A percentile compares a stretch with the other conserved stretches of the same genome.
These are phyloP conservation scores for Circaetus gallicus DNA, from an alignment of 2,113 vertebrate species.

Conservation along the genomic window DNA sequence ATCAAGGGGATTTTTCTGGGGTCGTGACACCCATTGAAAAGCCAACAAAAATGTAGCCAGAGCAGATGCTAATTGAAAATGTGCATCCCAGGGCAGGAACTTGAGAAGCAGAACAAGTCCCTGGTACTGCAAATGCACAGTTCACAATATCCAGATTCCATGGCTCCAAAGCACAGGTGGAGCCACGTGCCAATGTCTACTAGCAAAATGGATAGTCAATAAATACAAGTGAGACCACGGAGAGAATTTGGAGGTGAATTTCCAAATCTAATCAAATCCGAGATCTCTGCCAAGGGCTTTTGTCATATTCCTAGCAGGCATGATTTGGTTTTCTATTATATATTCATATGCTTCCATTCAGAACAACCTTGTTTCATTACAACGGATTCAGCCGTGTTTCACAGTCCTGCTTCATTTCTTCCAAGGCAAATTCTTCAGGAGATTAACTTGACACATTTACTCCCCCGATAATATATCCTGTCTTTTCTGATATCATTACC, in stretches of 20 bases:
- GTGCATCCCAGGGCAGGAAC: background rate
- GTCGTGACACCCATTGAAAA: background rate
- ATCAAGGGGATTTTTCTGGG: background rate
- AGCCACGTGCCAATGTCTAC: rapidly evolving
- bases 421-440: conserved; percentile 56
- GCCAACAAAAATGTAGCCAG: background rate
- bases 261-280: background rate
- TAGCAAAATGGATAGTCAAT: background rate
- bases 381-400: background rate
- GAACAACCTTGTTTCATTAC: conserved; percentile 38
- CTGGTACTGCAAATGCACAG: rapidly evolving
- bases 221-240: background rate
- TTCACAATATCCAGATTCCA: rapidly evolving
- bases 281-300: background rate
- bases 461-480: conserved; percentile 46
- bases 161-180: background rate
- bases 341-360: conserved; percentile 35
- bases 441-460: conserved; percentile 70
- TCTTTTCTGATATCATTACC: conserved; percentile 56
- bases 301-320: background rate
- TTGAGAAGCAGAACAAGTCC: background rate
- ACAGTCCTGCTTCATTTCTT: conserved; percentile 57
- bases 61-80: background rate
- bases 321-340: background rate
- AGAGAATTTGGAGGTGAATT: background rate